Evolutionary conservation across 2,113 vertebrate species (phyloP).

Genomic region (Poeciliopsis prolifica): DNA sequence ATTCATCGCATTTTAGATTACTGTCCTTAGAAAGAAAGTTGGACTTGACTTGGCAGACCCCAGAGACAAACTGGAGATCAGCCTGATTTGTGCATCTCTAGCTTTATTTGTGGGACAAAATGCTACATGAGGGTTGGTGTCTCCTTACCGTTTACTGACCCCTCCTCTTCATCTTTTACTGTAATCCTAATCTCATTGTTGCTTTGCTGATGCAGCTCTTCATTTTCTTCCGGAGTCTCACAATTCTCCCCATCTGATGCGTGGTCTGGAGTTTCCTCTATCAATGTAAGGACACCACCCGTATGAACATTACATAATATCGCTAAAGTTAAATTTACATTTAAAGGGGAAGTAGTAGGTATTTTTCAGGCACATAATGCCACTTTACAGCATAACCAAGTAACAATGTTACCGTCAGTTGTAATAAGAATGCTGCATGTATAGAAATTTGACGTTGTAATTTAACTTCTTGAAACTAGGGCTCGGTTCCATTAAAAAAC

Average conservation of each 20-base stretch:
- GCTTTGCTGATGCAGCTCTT: conserved; percentile 39
- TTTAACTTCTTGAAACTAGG: too few relatives aligned
- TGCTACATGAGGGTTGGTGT: not conserved
- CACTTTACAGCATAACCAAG: too few relatives aligned
- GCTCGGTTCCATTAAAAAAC: too few relatives aligned
- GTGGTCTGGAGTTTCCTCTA: conserved; percentile 37
- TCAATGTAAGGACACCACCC: not conserved
- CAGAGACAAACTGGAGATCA: not conserved
- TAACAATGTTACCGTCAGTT: too few relatives aligned
- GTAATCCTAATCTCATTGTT: conserved; percentile 52
- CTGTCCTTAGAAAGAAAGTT: not conserved
- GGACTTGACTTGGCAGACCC: not conserved
- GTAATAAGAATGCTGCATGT: not conserved
- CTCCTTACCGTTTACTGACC: conserved; percentile 55
- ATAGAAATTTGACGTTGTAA: too few relatives aligned
- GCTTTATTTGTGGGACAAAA: not conserved
- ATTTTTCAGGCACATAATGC: too few relatives aligned
- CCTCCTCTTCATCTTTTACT: conserved; percentile 70
- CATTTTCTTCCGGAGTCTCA: conserved; percentile 8
- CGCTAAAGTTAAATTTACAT: not conserved
- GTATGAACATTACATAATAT: not conserved
- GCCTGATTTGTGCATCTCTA: not conserved
- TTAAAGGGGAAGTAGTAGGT: too few relatives aligned
- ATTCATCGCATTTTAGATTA: not conserved
- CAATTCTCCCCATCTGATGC: conserved; percentile 31